Evolutionary conservation across 2,888 invertebrate genomes (phyloP).

Genomic region (Danaus chrysippus): DNA sequence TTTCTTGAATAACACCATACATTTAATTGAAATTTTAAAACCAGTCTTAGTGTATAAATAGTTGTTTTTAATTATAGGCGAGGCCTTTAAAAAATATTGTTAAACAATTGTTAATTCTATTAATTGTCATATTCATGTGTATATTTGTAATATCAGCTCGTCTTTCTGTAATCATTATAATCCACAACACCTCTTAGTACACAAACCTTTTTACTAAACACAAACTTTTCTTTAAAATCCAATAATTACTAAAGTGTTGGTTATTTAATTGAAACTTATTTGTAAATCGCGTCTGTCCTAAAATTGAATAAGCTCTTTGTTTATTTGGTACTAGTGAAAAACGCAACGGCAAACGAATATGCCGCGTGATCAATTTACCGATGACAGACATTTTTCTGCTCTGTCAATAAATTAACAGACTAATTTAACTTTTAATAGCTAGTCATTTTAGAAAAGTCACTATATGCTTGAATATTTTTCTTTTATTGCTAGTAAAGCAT

Average conservation of each 20-base stretch:
- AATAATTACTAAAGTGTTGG: constrained; percentile 9
- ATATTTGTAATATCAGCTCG: too few species aligned
- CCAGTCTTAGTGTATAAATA: too few species aligned
- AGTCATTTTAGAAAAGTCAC: too few species aligned
- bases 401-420: not conserved
- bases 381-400: constrained; percentile 47
- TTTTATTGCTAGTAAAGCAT: too few species aligned
- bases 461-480: too few species aligned
- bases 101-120: too few species aligned
- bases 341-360: constrained; percentile 44
- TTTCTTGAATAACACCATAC: too few species aligned
- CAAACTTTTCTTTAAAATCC: constrained; percentile 10
- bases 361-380: constrained; percentile 48
- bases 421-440: too few species aligned
- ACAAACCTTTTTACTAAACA: constrained; percentile 21
- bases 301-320: constrained; percentile 38
- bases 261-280: not conserved
- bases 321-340: constrained; percentile 32
- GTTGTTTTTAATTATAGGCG: too few species aligned
- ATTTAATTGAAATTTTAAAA: too few species aligned
- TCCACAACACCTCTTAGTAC: constrained; percentile 1
- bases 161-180: constrained; percentile 1
- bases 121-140: too few species aligned
- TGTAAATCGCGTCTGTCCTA: constrained; percentile 23
- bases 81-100: too few species aligned